Percentiles rank a stretch among this genome's conserved stretches.
These are phyloP conservation scores for Amblyornis subalaris DNA, from an alignment of 2,113 vertebrate genomes.

Conservation along the genomic window DNA sequence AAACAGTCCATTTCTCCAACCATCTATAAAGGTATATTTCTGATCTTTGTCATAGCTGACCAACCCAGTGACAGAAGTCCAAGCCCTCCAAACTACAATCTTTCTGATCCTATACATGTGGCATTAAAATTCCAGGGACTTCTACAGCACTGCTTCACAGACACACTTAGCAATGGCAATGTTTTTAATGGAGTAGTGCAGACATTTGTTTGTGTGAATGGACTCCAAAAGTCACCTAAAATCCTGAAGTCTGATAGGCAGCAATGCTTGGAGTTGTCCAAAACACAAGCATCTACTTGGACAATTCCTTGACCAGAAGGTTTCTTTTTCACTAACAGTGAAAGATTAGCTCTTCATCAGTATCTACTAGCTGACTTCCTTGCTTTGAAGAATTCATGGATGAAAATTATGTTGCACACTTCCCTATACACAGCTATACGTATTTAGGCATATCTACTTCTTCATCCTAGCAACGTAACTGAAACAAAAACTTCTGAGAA, in stretches of 20 bases:
- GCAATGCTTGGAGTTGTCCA: background rate
- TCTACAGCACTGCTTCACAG: background rate
- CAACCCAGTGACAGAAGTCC: background rate
- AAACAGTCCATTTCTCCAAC: background rate
- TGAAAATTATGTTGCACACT: background rate
- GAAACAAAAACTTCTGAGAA: background rate
- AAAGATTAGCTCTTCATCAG: background rate
- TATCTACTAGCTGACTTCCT: background rate
- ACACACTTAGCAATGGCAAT: background rate
- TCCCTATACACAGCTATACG: accelerated
- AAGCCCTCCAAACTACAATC: background rate
- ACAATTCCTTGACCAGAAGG: background rate
- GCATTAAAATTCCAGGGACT: background rate
- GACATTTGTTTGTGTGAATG: background rate
- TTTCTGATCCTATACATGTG: background rate
- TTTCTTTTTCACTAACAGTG: background rate
- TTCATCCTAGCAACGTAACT: background rate
- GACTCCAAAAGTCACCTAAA: background rate
- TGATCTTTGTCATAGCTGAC: background rate
- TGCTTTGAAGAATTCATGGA: background rate
- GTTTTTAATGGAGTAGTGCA: background rate
- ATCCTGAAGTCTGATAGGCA: background rate
- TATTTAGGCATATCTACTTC: background rate
- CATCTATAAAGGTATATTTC: background rate
- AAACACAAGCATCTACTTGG: background rate